Conservation (phyloP, 2,888 invertebrate genomes). For the Xestia c-nigrum region DNA sequence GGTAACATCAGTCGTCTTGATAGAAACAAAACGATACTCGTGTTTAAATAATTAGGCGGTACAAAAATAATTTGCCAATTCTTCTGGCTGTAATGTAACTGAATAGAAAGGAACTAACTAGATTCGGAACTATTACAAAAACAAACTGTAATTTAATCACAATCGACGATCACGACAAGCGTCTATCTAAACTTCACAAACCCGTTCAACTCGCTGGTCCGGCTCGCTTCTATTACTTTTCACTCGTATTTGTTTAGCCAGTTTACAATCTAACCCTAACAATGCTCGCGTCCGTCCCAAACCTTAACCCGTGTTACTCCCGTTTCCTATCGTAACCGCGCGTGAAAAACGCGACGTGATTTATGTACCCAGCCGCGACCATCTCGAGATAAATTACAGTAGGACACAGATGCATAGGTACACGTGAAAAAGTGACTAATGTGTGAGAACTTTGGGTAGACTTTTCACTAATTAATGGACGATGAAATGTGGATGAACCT, state of each 20-base stretch:
- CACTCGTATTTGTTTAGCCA: slow-evolving; percentile 7
- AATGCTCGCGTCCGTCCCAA: slow-evolving; percentile 34
- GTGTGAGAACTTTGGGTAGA: slow-evolving; percentile 37
- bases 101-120: neutral
- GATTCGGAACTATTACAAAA: neutral
- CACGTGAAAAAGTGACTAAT: slow-evolving; percentile 82
- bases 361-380: slow-evolving; percentile 82
- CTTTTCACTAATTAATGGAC: slow-evolving; percentile 6
- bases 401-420: slow-evolving; percentile 77
- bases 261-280: slow-evolving; percentile 26
- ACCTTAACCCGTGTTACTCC: slow-evolving; percentile 61
- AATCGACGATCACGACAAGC: neutral
- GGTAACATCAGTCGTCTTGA: too few species aligned
- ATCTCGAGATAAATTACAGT: slow-evolving; percentile 85
- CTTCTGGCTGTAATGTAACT: neutral
- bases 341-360: slow-evolving; percentile 83
- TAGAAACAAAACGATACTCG: neutral
- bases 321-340: slow-evolving; percentile 68
- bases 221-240: neutral
- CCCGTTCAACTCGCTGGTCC: too few species aligned
- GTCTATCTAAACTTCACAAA: neutral
- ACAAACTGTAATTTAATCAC: neutral
- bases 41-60: neutral
- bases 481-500: neutral
- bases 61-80: neutral